phyloP scores from a whole-genome alignment of 2,888 invertebrate species.

The Laothoe populi region DNA sequence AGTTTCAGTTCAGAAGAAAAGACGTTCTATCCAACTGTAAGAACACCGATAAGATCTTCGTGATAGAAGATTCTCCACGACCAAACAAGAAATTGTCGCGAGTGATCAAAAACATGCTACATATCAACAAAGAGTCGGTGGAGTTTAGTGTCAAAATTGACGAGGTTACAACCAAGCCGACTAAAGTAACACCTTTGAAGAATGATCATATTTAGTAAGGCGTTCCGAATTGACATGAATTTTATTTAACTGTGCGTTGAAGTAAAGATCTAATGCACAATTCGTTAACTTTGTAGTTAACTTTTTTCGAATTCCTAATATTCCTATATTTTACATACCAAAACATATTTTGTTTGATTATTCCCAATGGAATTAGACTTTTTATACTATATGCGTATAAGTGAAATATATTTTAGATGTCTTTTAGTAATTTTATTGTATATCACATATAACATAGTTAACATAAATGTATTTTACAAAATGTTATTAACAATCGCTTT shows the following conservation, averaged over 20 bases:
- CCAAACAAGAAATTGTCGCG: slow-evolving; percentile 63
- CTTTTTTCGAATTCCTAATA: no score
- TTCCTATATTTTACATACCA: no score
- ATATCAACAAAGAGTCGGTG: slow-evolving; percentile 69
- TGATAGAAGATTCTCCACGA: slow-evolving; percentile 65
- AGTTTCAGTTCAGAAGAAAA: slow-evolving; percentile 59
- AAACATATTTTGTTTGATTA: neutral
- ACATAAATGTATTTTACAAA: no score
- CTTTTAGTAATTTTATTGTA: slow-evolving; percentile 3
- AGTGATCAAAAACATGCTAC: slow-evolving; percentile 67
- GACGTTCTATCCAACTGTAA: slow-evolving; percentile 52
- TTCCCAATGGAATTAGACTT: neutral
- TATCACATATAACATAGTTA: neutral
- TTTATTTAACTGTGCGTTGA: no score
- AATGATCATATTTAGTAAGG: slow-evolving; percentile 50
- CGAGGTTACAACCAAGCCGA: slow-evolving; percentile 70
- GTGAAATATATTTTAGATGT: slow-evolving; percentile 3
- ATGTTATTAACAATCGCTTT: no score
- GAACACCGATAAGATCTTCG: slow-evolving; percentile 71
- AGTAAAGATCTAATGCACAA: no score
- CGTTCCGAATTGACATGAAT: neutral
- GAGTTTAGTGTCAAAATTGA: slow-evolving; percentile 69
- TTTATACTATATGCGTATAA: neutral
- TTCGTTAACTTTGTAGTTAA: no score
- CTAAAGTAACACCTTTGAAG: slow-evolving; percentile 72